Evolutionary conservation across 2,113 vertebrate genomes (phyloP).

Genomic region (Limanda limanda): DNA sequence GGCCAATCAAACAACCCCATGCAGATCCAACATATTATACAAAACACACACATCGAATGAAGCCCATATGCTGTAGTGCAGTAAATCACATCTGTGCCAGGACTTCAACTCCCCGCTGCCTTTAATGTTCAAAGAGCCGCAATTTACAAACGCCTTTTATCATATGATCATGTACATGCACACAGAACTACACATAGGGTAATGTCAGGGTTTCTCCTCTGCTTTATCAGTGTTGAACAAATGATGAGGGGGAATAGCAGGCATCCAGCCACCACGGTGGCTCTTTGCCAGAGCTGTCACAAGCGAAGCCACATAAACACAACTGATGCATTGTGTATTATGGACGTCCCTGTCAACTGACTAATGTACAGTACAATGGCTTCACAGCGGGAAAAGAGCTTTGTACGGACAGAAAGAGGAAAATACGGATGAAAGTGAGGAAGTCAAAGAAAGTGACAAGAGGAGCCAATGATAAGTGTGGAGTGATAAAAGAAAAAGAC

Average conservation of each 20-base stretch:
- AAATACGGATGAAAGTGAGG: neutral
- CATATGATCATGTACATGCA: conserved; percentile 34
- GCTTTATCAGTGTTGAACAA: conserved; percentile 50
- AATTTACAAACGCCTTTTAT: conserved; percentile 42
- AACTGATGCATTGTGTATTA: conserved; percentile 42
- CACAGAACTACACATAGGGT: conserved; percentile 1
- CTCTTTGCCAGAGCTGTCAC: conserved; percentile 48
- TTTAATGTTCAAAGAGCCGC: conserved; percentile 44
- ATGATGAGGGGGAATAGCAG: conserved; percentile 21
- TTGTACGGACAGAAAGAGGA: neutral
- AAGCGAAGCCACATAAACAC: conserved; percentile 46
- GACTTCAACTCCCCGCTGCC: conserved; percentile 24
- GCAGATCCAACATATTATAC: conserved; percentile 13
- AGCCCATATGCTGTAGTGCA: conserved; percentile 27
- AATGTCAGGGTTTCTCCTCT: conserved; percentile 17
- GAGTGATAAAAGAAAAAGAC: conserved; percentile 27
- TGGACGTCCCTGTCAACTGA: conserved; percentile 48
- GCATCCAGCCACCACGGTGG: conserved; percentile 30
- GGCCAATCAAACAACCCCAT: conserved; percentile 16
- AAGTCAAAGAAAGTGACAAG: conserved; percentile 20
- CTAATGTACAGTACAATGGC: conserved; percentile 48
- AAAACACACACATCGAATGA: conserved; percentile 45
- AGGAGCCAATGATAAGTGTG: conserved; percentile 26
- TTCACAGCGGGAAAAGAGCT: conserved; percentile 48
- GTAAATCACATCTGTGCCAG: conserved; percentile 30